Evolutionary conservation across 2,113 vertebrate genomes (phyloP), one percentile per base, ranked within the genome.

Genomic region (Rutilus rutilus): DNA sequence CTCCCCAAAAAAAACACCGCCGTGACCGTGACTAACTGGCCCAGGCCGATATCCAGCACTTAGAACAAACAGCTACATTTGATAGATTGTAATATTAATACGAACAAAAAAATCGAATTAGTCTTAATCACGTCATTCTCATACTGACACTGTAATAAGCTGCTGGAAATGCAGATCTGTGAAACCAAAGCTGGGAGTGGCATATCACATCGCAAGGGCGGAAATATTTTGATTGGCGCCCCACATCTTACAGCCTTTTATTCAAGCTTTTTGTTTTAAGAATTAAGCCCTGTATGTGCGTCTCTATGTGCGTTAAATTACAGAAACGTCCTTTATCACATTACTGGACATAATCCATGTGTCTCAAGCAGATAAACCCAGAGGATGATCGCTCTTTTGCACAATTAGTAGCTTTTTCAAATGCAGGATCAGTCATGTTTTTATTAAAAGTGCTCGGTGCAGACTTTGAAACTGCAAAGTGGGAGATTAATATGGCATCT

Each of bases 361-460:
- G 92, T 93, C 90, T 91, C 91, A 93, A 93, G 91, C 86, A 89
- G 89, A 93, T 94, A 94, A 94, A 91, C 91, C 91, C 92, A 88
- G 89, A 93, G 85, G 92, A 94, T 94, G 91, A 94, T 93, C 91
- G 90, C 93, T 92, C 94, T 93, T 92, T 92, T 92, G 91, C 83
- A 90, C 93, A 94, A 94, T 94, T 93, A 95, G 92, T 93, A 90
- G 90, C 90, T 90, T 90, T 93, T 92, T 78, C 89, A 91, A 92
- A 91, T 91, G 91, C 90, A 79, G 90, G 92, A 91, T 95, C 92
- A 86, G 86, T 88, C 62, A 74, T 93, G 89, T 92, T 92, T 93
- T 93, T 93, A 93, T 91, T 93, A 91, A 95, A 91, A 94, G 93
- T 90, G 92, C 90, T 92, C 65, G 76, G 21, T 54, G 71, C 84